phyloP scores from a whole-genome alignment of 2,797 vertebrate genomes.

The Gallinago nigripennis region DNA sequence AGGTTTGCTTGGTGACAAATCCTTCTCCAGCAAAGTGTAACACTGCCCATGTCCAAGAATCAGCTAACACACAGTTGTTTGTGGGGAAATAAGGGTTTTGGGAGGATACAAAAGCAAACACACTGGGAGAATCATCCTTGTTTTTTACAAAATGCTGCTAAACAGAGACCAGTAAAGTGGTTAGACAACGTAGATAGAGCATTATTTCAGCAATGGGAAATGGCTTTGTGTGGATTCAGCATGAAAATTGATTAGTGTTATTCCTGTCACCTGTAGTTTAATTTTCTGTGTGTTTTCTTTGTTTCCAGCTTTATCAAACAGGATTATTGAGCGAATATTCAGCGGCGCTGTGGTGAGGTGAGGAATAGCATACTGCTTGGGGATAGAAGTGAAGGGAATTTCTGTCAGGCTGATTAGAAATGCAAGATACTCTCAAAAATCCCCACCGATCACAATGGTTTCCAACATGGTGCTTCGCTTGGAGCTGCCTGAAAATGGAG shows the following conservation, averaged over 20 bases:
- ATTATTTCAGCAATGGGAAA: background rate
- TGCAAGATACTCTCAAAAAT: background rate
- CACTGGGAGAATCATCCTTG: background rate
- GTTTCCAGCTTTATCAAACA: conserved; percentile 90
- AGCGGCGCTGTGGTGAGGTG: conserved; percentile 97
- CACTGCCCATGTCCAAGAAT: background rate
- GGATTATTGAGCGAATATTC: conserved; percentile 96
- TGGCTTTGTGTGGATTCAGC: background rate
- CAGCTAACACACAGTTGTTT: background rate
- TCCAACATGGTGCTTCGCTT: background rate
- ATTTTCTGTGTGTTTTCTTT: conserved; percentile 33
- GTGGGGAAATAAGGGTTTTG: background rate
- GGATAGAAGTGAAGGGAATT: background rate
- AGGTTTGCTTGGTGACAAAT: background rate
- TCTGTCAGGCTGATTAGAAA: background rate
- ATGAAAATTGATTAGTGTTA: background rate
- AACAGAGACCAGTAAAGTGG: background rate
- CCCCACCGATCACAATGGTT: background rate
- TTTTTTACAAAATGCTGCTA: background rate
- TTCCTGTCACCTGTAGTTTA: conserved; percentile 30
- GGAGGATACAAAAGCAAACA: background rate
- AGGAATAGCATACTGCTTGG: conserved; percentile 54
- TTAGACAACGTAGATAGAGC: background rate
- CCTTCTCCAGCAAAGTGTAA: background rate
- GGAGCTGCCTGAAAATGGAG: background rate